A percentile compares a stretch with the other conserved stretches of the same genome.
phyloP scores from a whole-genome alignment of 2,113 vertebrate genomes.

The Xyliphius kryptos region DNA sequence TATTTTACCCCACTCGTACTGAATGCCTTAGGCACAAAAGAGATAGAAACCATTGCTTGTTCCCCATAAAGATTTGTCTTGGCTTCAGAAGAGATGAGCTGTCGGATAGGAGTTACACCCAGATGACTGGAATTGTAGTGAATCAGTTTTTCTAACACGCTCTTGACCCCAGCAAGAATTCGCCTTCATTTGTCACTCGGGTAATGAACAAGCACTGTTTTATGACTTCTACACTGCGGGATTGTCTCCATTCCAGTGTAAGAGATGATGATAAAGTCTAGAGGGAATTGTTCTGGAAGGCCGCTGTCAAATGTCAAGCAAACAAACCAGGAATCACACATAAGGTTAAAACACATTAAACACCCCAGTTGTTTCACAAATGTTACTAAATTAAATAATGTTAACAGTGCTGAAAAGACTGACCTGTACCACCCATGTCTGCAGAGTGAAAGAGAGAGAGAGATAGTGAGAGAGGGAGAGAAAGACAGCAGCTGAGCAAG shows the following conservation, averaged over 20 bases:
- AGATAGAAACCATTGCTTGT: neutral
- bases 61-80: neutral
- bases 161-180: neutral
- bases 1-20: no score
- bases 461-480: no score
- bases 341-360: constrained; percentile 5
- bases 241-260: neutral
- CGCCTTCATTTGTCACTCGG: neutral
- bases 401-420: constrained; percentile 48
- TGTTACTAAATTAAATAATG: constrained; percentile 15
- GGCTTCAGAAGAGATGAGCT: constrained; percentile 1
- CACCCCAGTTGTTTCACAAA: no score
- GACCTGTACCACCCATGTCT: constrained; percentile 72
- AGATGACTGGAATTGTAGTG: neutral
- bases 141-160: constrained; percentile 1
- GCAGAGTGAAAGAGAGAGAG: no score
- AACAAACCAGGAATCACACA: neutral
- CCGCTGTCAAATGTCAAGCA: constrained; percentile 1
- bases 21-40: neutral
- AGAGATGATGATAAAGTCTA: neutral
- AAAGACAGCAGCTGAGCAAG: constrained; percentile 64
- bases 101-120: neutral
- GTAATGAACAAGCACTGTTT: neutral
- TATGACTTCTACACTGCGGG: constrained; percentile 8
- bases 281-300: constrained; percentile 1